Base-by-base conservation (phyloP, 2,888 invertebrate species). In the Acanthosepion pharaonis region DNA sequence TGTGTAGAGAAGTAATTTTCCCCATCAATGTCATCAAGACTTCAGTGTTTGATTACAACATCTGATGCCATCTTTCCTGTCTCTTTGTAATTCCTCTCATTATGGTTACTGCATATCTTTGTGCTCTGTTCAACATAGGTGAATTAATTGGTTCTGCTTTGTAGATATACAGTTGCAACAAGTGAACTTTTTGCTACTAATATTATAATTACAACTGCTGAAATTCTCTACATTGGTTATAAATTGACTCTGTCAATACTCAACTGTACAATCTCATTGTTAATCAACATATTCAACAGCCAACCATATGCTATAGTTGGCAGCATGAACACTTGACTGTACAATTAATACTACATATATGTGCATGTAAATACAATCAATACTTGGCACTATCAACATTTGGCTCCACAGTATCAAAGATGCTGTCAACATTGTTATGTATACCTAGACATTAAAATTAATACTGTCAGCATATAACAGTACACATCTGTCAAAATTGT, bases 111-210 rank as follows among this genome's bases (percentile, higher is more conserved):
- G 78, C 78, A n/a, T 78, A n/a, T 33, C n/a, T 15, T 33, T 78
- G 78, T 33, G n/a, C n/a, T 78, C n/a, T 33, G 78, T 33, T 78
- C 78, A n/a, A 78, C 78, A n/a, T 78, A n/a, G n/a, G 78, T 59
- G 59, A 59, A 59, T 59, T 59, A 78, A 78, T 78, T 78, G 33
- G 18, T 78, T 78, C 78, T 33, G 78, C 78, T 78, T 78, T 78
- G 78, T 78, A 78, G 78, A 78, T 78, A n/a, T 78, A n/a, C 78
- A 78, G 78, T 78, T 33, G 78, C 78, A 78, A 78, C n/a, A 78
- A 78, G 78, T 78, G 78, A 78, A 78, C 78, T n/a, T 78, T 78
- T 78, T 78, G 28, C n/a, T 78, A 28, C n/a, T 78, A n/a, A 78
- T 33, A n/a, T 33, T n/a, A 33, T 78, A 78, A 78, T n/a, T 78